Base-by-base conservation (phyloP, 1,140 invertebrate genomes). In the Coenobita brevimanus region DNA sequence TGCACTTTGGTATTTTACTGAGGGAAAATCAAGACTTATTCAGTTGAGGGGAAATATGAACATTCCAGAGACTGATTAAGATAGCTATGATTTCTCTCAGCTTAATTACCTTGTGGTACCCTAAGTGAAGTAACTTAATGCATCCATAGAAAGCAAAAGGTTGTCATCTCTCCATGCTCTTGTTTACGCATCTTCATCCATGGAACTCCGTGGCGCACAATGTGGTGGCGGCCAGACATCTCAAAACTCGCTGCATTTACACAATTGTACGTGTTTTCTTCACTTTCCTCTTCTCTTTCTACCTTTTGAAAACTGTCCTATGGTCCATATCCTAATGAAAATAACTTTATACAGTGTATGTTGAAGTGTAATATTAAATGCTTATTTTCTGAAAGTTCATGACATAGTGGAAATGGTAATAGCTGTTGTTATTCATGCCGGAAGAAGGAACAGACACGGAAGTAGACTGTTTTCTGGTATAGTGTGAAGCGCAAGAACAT, bases 401-500 rank as follows among this genome's bases (percentile, higher is more conserved):
- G 13, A 71, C 41, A 43, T 24, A 67, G 79, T 85, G 82, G 73
- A 85, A 85, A 62, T 85, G 46, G 81, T 84, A 84, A 60, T 84
- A 84, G 82, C 43, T 84, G 69, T 75, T 75, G 50, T 76, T 84
- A 73, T 54, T 64, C 38, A 46, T 43, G 38, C 82, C 71, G 36
- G 73, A 64, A 76, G 57, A 41, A 2, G 73, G 54, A 85, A 64
- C 57, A 85, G 71, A 57, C 82, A 27, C 43, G 54, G 82, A 76
- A 85, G 64, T 82, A 82, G 64, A 85, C 82, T 78, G 82, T 84
- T 85, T 85, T 85, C n/a, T 41, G 82, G 30, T 64, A 71, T 76
- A 85, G 82, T 54, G 50, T 27, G 1, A 4, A 62, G 21, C 21
- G 13, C 54, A 33, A 54, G 82, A 64, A 38, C 30, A 83, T n/a